Base-by-base conservation (phyloP, 1,140 invertebrate species). In the Calliphora vicina region DNA sequence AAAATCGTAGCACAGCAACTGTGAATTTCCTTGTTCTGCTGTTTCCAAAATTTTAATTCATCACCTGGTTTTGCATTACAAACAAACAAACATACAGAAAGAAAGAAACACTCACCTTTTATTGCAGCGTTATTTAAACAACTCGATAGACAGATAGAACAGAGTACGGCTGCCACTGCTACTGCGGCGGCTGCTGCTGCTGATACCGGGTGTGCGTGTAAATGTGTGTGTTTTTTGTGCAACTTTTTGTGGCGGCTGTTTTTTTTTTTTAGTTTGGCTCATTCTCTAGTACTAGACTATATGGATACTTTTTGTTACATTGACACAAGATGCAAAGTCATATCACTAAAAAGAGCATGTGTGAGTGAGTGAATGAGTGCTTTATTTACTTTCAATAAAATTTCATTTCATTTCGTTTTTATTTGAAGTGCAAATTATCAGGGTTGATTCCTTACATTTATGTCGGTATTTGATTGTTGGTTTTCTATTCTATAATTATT, bases 171-270 rank as follows among this genome's bases (percentile, higher is more conserved):
- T 17, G 50, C 15, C 1, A n/a, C 50, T 57, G 61, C 61, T 5
- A 1, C n/a, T 17, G 50, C 73, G n/a, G 26, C 61, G 23, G 20
- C 61, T 67, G 61, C 12, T 67, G 20, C 5, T 67, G 61, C 9
- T 67, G n/a, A 6, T 23, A 17, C 8, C 45, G 45, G 45, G 4
- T 45, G 43, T 45, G 43, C 5, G 57, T n/a, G 25, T 25, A 15
- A n/a, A 15, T 57, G 15, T 6, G n/a, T 67, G n/a, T n/a, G n/a
- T 67, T 67, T 67, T 67, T 67, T 67, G 9, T 67, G 57, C 17
- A 67, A 67, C 57, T 23, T 67, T 67, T 67, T 67, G n/a, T 67
- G 61, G 61, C 61, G 61, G 61, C 61, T 67, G 61, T 25, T 67
- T 67, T 67, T 67, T 23, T n/a, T n/a, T n/a, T n/a, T n/a, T n/a